phyloP scores from a whole-genome alignment of 2,888 invertebrate genomes.

The Morpho deidamia region DNA sequence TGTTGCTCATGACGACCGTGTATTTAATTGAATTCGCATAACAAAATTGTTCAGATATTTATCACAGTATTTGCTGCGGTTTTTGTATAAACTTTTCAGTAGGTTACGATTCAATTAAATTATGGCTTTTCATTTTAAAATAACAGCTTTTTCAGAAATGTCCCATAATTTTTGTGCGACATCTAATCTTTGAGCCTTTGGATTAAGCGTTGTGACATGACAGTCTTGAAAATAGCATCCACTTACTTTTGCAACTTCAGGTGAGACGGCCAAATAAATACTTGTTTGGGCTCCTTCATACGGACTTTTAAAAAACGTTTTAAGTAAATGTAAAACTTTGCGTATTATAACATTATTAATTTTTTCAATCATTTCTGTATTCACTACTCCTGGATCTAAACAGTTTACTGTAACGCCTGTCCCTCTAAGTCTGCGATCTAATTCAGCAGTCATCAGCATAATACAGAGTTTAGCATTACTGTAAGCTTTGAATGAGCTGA shows the following conservation, averaged over 20 bases:
- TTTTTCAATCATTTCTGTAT: conserved; percentile 80
- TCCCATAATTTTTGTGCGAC: conserved; percentile 81
- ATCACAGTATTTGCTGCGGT: neutral
- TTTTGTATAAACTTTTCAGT: too few species aligned
- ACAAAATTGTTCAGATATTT: too few species aligned
- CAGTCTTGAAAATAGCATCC: conserved; percentile 82
- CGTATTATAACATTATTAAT: conserved; percentile 26
- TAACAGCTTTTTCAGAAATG: conserved; percentile 74
- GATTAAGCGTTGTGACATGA: conserved; percentile 48
- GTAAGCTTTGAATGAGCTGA: conserved; percentile 9
- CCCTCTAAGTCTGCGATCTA: conserved; percentile 82
- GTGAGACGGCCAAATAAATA: conserved; percentile 73
- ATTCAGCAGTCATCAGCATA: conserved; percentile 75
- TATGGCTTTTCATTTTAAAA: conserved; percentile 30
- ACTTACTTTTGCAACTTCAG: conserved; percentile 72
- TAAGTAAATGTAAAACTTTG: conserved; percentile 52
- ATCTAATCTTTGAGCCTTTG: conserved; percentile 62
- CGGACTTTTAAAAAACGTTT: conserved; percentile 35
- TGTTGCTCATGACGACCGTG: too few species aligned
- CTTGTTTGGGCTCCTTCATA: conserved; percentile 71
- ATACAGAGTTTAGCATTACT: conserved; percentile 77
- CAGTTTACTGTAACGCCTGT: conserved; percentile 86
- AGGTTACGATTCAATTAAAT: too few species aligned
- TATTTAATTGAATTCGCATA: too few species aligned
- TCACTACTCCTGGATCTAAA: conserved; percentile 89